A percentile compares a stretch with the other conserved stretches of the same genome.
These are phyloP conservation scores for Pelodytes ibericus DNA, from an alignment of 2,797 vertebrate species.

Conservation along the genomic window DNA sequence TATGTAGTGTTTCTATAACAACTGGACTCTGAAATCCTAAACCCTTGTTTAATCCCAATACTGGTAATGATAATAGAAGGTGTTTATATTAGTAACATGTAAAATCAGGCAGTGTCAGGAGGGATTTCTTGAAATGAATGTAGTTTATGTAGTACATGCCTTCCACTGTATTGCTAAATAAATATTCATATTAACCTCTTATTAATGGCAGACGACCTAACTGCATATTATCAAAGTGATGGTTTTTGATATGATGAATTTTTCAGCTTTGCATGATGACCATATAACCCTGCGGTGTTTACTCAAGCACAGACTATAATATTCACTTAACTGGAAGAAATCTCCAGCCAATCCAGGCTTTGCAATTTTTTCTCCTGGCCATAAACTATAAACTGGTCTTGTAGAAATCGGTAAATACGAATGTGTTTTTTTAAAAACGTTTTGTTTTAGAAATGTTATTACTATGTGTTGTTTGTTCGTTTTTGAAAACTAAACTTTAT, in stretches of 20 bases:
- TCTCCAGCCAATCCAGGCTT: not conserved
- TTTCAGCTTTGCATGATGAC: conserved; percentile 71
- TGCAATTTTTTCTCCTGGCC: not conserved
- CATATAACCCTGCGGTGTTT: conserved; percentile 65
- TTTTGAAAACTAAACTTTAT: too few species aligned
- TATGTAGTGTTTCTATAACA: not conserved
- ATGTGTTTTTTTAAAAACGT: too few species aligned
- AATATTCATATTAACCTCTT: conserved; percentile 68
- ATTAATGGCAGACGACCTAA: conserved; percentile 64
- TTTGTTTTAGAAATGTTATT: too few species aligned
- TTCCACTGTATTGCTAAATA: conserved; percentile 64
- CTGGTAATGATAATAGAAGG: conserved; percentile 33
- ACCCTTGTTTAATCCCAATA: conserved; percentile 17
- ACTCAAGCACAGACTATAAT: conserved; percentile 63
- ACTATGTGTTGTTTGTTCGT: too few species aligned
- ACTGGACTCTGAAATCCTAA: not conserved
- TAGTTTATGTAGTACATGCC: conserved; percentile 66
- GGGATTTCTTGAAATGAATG: conserved; percentile 64
- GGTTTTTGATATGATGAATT: conserved; percentile 71
- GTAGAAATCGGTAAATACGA: too few species aligned
- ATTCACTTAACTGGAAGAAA: conserved; percentile 60
- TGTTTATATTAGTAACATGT: conserved; percentile 33
- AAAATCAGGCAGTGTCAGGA: conserved; percentile 52
- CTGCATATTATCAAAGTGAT: conserved; percentile 65
- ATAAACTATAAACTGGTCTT: not conserved